A percentile compares a stretch with the other conserved stretches of the same genome.
Evolutionary conservation across 2,113 vertebrate species (phyloP).

Genomic region (Coptodon bakossiorum): DNA sequence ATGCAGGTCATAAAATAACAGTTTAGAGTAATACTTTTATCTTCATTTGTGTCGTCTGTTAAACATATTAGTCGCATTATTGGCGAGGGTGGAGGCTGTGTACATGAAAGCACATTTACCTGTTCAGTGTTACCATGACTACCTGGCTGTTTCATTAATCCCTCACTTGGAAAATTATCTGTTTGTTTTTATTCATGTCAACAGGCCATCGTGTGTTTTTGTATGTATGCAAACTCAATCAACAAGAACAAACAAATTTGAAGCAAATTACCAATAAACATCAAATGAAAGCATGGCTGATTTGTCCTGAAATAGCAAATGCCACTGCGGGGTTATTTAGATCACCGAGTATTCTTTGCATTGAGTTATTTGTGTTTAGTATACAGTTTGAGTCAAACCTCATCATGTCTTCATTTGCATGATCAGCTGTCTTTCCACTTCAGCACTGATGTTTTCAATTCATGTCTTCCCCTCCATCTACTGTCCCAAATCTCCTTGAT

Average conservation of each 20-base stretch:
- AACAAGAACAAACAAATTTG: conserved; percentile 15
- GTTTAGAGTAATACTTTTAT: background rate
- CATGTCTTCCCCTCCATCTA: background rate
- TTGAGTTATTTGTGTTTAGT: conserved; percentile 41
- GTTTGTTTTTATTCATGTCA: background rate
- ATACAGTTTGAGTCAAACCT: background rate
- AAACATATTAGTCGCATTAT: background rate
- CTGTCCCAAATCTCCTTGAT: background rate
- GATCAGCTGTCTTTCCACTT: background rate
- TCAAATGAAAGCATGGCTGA: background rate
- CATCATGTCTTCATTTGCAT: background rate
- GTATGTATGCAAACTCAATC: background rate
- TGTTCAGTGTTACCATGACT: conserved; percentile 45
- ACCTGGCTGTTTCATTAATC: conserved; percentile 25
- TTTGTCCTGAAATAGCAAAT: background rate
- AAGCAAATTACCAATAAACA: background rate
- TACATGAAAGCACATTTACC: background rate
- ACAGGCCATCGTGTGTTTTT: background rate
- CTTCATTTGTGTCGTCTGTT: background rate
- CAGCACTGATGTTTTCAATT: background rate
- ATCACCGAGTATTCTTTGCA: conserved; percentile 4
- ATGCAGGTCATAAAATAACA: background rate
- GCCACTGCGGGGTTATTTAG: background rate
- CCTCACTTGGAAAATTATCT: conserved; percentile 7
- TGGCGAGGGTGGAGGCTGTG: background rate